These are phyloP conservation scores for Paelopatides confundens DNA, from an alignment of 53 echinoderm and acorn worm genomes.

Conservation along the genomic window DNA sequence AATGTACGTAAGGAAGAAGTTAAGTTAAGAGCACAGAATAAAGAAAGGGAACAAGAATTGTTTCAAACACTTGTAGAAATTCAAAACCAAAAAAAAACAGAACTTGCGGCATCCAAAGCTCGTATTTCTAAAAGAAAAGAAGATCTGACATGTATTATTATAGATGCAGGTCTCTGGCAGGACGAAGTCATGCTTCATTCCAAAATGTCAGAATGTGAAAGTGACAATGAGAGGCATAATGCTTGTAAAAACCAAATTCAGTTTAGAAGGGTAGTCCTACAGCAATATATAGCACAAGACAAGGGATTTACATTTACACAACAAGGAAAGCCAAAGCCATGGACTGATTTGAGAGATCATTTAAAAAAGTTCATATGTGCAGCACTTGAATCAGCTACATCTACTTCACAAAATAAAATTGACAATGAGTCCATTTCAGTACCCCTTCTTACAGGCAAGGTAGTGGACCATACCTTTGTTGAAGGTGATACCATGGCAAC, in stretches of 20 bases:
- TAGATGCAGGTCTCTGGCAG: constrained; percentile 68
- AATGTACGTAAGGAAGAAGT: neutral
- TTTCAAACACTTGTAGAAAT: constrained; percentile 24
- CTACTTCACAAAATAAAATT: neutral
- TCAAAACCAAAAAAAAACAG: constrained; percentile 31
- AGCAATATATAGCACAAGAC: constrained; percentile 24
- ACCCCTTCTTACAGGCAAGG: neutral
- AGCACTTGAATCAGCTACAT: neutral
- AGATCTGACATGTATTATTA: constrained; percentile 51
- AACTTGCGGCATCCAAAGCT: neutral
- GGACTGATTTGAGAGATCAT: neutral
- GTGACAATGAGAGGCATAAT: constrained; percentile 30
- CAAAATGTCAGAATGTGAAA: constrained; percentile 43
- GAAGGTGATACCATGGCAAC: neutral
- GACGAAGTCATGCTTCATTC: neutral
- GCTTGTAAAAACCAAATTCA: constrained; percentile 64
- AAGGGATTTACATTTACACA: constrained; percentile 53
- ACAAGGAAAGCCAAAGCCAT: neutral
- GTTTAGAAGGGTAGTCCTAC: constrained; percentile 37
- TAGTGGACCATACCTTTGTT: neutral
- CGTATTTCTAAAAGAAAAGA: constrained; percentile 25
- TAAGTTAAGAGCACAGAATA: neutral
- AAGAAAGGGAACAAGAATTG: constrained; percentile 26
- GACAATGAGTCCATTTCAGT: neutral
- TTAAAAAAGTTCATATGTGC: constrained; percentile 54